phyloP scores from a whole-genome alignment of 92 coral and sea anemone species.

The Epizoanthus scotinus region DNA sequence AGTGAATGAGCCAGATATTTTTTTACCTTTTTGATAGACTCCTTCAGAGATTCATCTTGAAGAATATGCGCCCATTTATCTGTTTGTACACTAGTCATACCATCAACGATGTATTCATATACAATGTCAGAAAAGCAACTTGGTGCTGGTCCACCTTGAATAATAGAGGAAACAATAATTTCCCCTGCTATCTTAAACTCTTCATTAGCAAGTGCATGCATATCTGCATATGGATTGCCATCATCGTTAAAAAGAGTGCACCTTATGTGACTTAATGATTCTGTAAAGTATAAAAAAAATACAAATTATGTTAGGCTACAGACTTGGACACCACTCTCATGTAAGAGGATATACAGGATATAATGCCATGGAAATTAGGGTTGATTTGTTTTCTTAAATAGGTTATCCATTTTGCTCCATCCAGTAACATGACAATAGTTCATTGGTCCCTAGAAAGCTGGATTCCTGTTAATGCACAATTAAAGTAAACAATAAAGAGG shows the following conservation, averaged over 20 bases:
- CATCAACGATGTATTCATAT: conserved; percentile 64
- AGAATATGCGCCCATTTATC: conserved; percentile 49
- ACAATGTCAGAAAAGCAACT: conserved; percentile 59
- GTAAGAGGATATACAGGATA: too few species aligned
- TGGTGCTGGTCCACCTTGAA: conserved; percentile 75
- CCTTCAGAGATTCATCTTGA: conserved; percentile 43
- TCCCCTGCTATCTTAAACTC: conserved; percentile 69
- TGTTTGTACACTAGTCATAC: conserved; percentile 55
- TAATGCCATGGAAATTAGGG: too few species aligned
- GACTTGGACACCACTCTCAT: too few species aligned
- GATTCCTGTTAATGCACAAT: too few species aligned
- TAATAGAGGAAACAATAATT: conserved; percentile 55
- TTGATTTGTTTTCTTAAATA: too few species aligned
- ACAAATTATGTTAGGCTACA: too few species aligned
- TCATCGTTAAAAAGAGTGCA: conserved; percentile 53
- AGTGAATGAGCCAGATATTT: too few species aligned
- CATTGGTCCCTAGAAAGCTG: too few species aligned
- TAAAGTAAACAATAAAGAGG: too few species aligned
- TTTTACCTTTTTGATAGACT: conserved; percentile 55
- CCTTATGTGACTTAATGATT: conserved; percentile 56
- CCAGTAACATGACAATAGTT: too few species aligned
- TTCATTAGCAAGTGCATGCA: conserved; percentile 61
- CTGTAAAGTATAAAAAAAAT: conserved; percentile 49
- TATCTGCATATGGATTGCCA: conserved; percentile 65
- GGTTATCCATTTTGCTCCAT: too few species aligned